Base-by-base conservation (phyloP, 2,797 vertebrate species). In the Leuciscus waleckii region DNA sequence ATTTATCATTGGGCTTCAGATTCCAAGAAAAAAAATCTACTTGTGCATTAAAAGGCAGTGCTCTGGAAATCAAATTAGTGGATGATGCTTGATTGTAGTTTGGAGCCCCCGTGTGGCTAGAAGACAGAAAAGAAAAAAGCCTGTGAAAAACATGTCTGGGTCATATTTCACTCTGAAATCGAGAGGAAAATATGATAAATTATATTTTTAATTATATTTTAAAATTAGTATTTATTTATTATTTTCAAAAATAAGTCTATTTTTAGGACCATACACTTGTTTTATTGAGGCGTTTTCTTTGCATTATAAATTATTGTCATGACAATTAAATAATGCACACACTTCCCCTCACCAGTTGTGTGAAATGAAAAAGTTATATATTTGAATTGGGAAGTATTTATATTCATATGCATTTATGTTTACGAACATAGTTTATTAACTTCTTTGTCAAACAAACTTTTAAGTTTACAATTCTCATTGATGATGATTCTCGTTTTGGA, bases 191-290 rank as follows among this genome's bases (percentile, higher is more conserved):
- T n/a, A 14, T 41, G 56, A 26, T 2, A 14, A 14, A 70, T 41
- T n/a, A 70, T 70, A n/a, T 43, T 7, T 26, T 16, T n/a, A n/a
- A n/a, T n/a, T n/a, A n/a, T n/a, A n/a, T n/a, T n/a, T n/a, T n/a
- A n/a, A n/a, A n/a, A n/a, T n/a, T n/a, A n/a, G n/a, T n/a, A n/a
- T 10, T 73, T 46, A 17, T 73, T 73, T 73, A 49, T 73, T 46
- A 1, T 17, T 71, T 49, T 49, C 8, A 73, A 49, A 19, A 73
- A 46, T 1, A 73, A 49, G 9, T 29, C 0, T 71, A 14, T 41
- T 41, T 70, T 70, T n/a, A 41, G 37, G 6, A n/a, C 37, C 23
- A 35, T 35, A 35, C 0, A 5, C 7, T 70, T 41, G n/a, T 26
- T 16, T 29, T 23, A 56, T n/a, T 29, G 13, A 16, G 61, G 6